Evolutionary conservation across 2,113 vertebrate species (phyloP), one percentile per base, ranked within the genome.

Genomic region (Gopherus flavomarginatus): DNA sequence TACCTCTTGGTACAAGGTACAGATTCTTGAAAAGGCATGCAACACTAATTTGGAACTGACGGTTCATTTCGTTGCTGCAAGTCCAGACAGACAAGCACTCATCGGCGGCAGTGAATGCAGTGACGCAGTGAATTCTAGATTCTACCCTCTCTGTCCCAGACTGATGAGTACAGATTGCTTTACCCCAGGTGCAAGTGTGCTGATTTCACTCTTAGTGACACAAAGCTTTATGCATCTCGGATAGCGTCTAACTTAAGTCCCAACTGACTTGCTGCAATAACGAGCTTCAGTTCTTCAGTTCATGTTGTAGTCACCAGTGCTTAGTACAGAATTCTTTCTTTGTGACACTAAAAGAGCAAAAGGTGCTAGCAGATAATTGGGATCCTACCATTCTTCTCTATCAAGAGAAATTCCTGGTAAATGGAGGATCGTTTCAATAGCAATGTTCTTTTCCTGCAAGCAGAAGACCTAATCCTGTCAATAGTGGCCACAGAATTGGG

Each of bases 371-470:
- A 8, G 38, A 59, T 65, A 42, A n/a, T 12, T 6, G 50, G 22
- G 31, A 0, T 44, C 42, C n/a, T 52, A 13, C 44, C 17, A 13
- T 27, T 16, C 27, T 24, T 54, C 13, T n/a, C 79, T 8, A 80
- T 44, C 1, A 1, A 44, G 65, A 0, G 2, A 44, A 14, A n/a
- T 80, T 77, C 35, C 90, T 47, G 29, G 21, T 78, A 26, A 47
- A 47, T 44, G 75, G 27, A 1, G 0, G 27, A 12, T 27, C 13
- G 26, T 47, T 47, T 59, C 2, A 1, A 11, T 0, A 2, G 19
- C 27, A 2, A 2, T 11, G 0, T 14, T 1, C 1, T 10, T 13
- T 47, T 16, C n/a, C 44, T 69, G 65, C 75, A 42, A 77, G 42
- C 6, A 10, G 38, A 77, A 77, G 11, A 44, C 42, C 42, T 47